Conservation (phyloP, 2,113 vertebrate genomes). For the Zosterops borbonicus region DNA sequence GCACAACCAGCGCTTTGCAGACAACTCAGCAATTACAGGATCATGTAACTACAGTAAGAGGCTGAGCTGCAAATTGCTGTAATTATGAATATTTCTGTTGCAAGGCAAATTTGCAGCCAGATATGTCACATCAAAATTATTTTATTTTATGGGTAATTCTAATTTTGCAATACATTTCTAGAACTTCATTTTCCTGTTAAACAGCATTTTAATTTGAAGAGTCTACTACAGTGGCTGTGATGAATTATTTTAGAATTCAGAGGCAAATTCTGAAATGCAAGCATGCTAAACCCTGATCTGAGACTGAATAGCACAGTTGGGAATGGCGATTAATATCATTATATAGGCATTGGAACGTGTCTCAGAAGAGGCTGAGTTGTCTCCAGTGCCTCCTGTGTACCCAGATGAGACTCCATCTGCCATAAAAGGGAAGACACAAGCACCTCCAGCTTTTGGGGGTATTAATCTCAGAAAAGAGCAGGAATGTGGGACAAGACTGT, state of each 20-base stretch:
- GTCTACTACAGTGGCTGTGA: constrained; percentile 11
- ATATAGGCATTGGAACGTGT: not conserved
- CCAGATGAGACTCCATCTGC: not conserved
- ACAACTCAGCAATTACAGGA: constrained; percentile 57
- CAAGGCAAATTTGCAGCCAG: constrained; percentile 62
- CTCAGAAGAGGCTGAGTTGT: not conserved
- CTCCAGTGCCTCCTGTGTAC: not conserved
- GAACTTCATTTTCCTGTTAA: constrained; percentile 63
- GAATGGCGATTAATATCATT: not conserved
- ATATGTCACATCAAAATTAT: constrained; percentile 59
- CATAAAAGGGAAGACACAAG: not conserved
- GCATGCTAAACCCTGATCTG: constrained; percentile 3
- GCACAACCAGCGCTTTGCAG: constrained; percentile 52
- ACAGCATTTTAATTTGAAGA: constrained; percentile 56
- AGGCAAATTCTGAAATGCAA: constrained; percentile 20
- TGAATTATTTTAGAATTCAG: constrained; percentile 37
- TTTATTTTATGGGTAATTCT: constrained; percentile 63
- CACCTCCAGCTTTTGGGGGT: not conserved
- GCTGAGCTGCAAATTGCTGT: constrained; percentile 66
- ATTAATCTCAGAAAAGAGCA: not conserved
- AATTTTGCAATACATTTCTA: constrained; percentile 57
- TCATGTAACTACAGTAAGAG: constrained; percentile 58
- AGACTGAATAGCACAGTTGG: not conserved
- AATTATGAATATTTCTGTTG: constrained; percentile 66
- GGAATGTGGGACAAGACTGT: not conserved